phyloP scores from a whole-genome alignment of 2,113 vertebrate species.

The Hippocampus barbouri region DNA sequence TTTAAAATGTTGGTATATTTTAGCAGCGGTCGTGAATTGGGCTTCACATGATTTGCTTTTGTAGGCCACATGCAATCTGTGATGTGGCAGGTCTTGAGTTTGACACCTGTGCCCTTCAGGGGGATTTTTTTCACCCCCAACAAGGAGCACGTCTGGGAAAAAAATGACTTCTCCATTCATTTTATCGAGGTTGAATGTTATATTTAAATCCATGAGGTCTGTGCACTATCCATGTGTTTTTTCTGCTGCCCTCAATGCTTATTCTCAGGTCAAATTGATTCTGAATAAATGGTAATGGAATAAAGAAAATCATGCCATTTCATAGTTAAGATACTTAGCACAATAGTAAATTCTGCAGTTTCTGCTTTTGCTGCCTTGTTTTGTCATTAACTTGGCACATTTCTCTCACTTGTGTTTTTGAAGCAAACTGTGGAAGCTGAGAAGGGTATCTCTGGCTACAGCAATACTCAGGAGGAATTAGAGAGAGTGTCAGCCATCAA shows the following conservation, averaged over 20 bases:
- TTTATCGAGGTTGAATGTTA: not conserved
- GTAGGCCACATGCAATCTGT: too few relatives aligned
- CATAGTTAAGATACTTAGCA: not conserved
- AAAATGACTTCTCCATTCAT: not conserved
- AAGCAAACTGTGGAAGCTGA: conserved; percentile 88
- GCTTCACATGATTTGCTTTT: too few relatives aligned
- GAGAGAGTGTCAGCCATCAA: conserved; percentile 91
- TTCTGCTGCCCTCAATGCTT: not conserved
- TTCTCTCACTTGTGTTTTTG: conserved; percentile 32
- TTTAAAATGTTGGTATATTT: too few relatives aligned
- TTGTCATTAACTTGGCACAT: not conserved
- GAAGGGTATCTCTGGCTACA: conserved; percentile 90
- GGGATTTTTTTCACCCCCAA: not conserved
- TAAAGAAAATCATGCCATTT: not conserved
- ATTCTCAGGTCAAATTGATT: not conserved
- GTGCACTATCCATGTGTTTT: not conserved
- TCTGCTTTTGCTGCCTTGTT: not conserved
- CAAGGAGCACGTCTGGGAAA: not conserved
- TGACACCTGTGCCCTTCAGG: not conserved
- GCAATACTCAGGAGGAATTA: conserved; percentile 90
- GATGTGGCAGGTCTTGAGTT: not conserved
- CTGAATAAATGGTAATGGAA: not conserved
- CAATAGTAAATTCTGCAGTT: not conserved
- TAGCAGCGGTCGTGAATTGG: too few relatives aligned
- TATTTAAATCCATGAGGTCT: not conserved